A percentile compares a stretch with the other conserved stretches of the same genome.
Conservation (phyloP, 2,888 invertebrate species). For the Pseudococcus viburni region DNA sequence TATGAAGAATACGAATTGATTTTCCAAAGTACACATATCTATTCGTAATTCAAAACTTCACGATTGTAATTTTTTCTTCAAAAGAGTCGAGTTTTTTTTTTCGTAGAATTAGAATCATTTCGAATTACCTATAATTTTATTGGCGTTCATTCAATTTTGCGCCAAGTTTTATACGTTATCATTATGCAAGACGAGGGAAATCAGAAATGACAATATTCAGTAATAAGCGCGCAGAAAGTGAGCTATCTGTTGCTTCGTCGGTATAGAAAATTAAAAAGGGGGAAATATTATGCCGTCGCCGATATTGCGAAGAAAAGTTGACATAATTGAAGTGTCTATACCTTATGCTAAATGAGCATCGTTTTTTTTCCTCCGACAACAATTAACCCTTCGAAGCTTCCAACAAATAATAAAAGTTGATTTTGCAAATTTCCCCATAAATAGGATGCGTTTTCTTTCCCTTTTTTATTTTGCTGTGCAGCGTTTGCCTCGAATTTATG, state of each 20-base stretch:
- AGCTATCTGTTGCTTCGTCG: slow-evolving; percentile 29
- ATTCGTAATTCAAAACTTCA: too few relatives aligned
- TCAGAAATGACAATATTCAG: neutral
- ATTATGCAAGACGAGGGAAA: neutral
- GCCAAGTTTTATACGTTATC: neutral
- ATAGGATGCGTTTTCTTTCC: neutral
- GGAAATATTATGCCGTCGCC: neutral
- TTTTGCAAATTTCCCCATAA: neutral
- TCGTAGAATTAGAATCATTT: neutral
- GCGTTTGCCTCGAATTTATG: neutral
- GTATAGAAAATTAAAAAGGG: slow-evolving; percentile 18
- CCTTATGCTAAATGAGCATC: slow-evolving; percentile 21
- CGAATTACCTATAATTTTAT: neutral
- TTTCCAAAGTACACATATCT: too few relatives aligned
- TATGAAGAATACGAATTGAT: too few relatives aligned
- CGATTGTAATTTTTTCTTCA: neutral
- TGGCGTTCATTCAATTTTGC: neutral
- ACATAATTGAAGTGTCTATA: slow-evolving; percentile 9
- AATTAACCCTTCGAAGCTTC: neutral
- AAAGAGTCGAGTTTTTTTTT: neutral
- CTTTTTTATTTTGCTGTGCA: neutral
- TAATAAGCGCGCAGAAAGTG: neutral
- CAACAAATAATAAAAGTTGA: neutral
- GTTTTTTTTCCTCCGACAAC: slow-evolving; percentile 1
- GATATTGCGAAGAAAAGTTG: slow-evolving; percentile 23